Evolutionary conservation across 2,797 vertebrate genomes (phyloP).

Genomic region (Gymnocypris eckloni): DNA sequence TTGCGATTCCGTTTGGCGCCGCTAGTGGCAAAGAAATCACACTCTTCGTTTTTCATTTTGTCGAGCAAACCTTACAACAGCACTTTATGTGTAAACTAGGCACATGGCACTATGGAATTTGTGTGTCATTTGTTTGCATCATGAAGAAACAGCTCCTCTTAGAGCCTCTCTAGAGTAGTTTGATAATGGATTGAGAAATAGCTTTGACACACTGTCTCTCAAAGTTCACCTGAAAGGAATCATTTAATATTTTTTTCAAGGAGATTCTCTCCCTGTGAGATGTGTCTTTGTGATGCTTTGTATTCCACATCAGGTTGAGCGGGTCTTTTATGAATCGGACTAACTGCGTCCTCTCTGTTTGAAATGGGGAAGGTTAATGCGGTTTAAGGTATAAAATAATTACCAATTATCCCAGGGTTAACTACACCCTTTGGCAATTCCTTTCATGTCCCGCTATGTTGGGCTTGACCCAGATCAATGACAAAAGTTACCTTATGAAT

Average conservation of each 20-base stretch:
- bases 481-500: constrained; percentile 60
- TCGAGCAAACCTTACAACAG: not conserved
- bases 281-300: constrained; percentile 25
- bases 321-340: constrained; percentile 24
- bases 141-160: constrained; percentile 20
- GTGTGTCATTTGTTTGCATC: constrained; percentile 30
- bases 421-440: constrained; percentile 64
- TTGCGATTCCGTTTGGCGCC: not conserved
- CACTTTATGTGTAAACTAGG: not conserved
- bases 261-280: constrained; percentile 29
- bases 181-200: constrained; percentile 36
- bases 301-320: constrained; percentile 14
- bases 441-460: constrained; percentile 58
- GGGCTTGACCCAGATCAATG: constrained; percentile 66
- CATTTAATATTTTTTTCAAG: not conserved
- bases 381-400: constrained; percentile 65
- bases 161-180: constrained; percentile 40
- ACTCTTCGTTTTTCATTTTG: not conserved
- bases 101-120: not conserved
- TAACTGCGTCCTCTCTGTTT: constrained; percentile 53
- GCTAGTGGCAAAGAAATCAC: not conserved
- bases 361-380: constrained; percentile 63
- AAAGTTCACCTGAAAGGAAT: constrained; percentile 34
- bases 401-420: constrained; percentile 66
- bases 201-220: constrained; percentile 38